phyloP scores from a whole-genome alignment of 2,797 vertebrate genomes.

The Cetoscarus ocellatus region DNA sequence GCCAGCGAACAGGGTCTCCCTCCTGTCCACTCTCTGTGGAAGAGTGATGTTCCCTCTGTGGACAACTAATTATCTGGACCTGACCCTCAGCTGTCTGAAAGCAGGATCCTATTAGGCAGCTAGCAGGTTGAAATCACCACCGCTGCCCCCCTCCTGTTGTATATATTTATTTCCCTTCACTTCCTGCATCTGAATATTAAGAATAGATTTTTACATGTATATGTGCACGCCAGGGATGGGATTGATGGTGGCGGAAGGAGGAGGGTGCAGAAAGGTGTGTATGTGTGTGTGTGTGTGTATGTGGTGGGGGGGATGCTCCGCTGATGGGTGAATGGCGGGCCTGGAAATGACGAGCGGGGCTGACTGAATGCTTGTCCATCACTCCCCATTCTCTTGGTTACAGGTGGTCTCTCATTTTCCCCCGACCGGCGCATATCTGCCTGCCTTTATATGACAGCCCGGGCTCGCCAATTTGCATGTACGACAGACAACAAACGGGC shows the following conservation, averaged over 20 bases:
- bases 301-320: constrained; percentile 73
- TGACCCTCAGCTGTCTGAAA: constrained; percentile 97
- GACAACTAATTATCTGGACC: constrained; percentile 96
- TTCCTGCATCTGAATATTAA: constrained; percentile 99
- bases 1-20: constrained; percentile 62
- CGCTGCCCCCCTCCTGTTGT: constrained; percentile 88
- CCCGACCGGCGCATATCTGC: constrained; percentile 91
- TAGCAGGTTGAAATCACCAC: constrained; percentile 91
- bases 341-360: constrained; percentile 89
- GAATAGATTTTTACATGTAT: constrained; percentile 99
- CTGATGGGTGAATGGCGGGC: constrained; percentile 86
- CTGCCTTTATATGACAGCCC: constrained; percentile 98
- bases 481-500: constrained; percentile 99
- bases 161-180: constrained; percentile 86
- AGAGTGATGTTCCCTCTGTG: constrained; percentile 83
- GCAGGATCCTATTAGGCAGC: constrained; percentile 97
- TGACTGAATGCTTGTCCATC: constrained; percentile 99
- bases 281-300: no score
- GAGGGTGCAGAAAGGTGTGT: constrained; percentile 35
- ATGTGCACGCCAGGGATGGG: constrained; percentile 85
- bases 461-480: constrained; percentile 98
- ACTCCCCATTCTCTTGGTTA: constrained; percentile 96
- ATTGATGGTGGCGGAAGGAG: constrained; percentile 70
- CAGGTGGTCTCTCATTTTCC: constrained; percentile 99
- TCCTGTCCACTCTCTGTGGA: constrained; percentile 74